A percentile compares a stretch with the other conserved stretches of the same genome.
phyloP scores from a whole-genome alignment of 2,113 vertebrate genomes.

The Ivindomyrus marchei region DNA sequence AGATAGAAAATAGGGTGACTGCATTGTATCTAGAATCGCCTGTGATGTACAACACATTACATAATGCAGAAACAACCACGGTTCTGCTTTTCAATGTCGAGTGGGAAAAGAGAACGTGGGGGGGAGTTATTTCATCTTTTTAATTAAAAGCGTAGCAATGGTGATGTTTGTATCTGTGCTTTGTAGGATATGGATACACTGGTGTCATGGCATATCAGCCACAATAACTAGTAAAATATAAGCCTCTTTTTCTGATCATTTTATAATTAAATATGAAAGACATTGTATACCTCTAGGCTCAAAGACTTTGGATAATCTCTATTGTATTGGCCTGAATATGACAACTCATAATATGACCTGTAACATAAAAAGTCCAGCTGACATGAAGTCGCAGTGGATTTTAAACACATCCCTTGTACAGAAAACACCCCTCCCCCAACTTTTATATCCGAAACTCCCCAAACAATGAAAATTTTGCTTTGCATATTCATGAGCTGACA shows the following conservation, averaged over 20 bases:
- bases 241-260: not conserved
- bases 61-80: not conserved
- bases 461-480: not conserved
- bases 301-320: conserved; percentile 10
- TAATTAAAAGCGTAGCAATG: not conserved
- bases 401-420: not conserved
- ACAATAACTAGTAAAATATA: not conserved
- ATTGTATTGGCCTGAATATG: not conserved
- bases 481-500: not conserved
- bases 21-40: not conserved
- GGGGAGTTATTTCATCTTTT: not conserved
- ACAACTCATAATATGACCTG: not conserved
- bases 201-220: not conserved
- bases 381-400: not conserved
- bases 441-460: not conserved
- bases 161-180: not conserved
- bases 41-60: not conserved
- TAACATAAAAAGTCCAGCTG: not conserved
- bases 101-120: not conserved
- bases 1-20: not conserved
- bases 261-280: not conserved
- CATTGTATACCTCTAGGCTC: not conserved
- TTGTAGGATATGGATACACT: not conserved
- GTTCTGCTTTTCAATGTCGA: not conserved
- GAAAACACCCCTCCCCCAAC: not conserved